Evolutionary conservation across 2,888 invertebrate species (phyloP).

Genomic region (Athripsodes cinereus): DNA sequence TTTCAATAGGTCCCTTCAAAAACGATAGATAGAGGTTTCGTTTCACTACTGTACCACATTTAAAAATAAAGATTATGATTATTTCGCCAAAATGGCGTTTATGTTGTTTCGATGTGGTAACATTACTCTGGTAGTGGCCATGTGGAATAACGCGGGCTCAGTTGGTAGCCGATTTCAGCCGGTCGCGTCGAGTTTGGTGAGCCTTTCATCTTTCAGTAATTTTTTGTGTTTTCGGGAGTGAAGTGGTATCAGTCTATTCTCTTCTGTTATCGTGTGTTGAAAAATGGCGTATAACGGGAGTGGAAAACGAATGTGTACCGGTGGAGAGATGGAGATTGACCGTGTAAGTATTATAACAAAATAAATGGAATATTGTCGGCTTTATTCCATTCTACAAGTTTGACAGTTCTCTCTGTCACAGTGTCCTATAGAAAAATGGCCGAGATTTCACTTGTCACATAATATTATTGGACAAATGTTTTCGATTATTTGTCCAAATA

Average conservation of each 20-base stretch:
- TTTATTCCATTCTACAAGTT: not conserved
- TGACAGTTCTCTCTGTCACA: slow-evolving; percentile 6
- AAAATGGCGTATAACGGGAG: slow-evolving; percentile 68
- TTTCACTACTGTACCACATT: too few relatives aligned
- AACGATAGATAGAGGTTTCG: too few relatives aligned
- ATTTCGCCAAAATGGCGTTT: too few relatives aligned
- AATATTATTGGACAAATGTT: not conserved
- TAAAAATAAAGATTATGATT: too few relatives aligned
- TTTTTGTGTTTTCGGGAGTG: slow-evolving; percentile 11
- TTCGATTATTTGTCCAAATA: not conserved
- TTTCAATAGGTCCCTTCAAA: too few relatives aligned
- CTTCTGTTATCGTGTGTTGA: slow-evolving; percentile 12
- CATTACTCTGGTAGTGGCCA: slow-evolving; percentile 6
- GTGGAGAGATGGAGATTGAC: slow-evolving; percentile 48
- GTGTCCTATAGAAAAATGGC: slow-evolving; percentile 16
- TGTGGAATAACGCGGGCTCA: slow-evolving; percentile 21
- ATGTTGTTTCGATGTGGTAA: not conserved
- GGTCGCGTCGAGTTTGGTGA: slow-evolving; percentile 7
- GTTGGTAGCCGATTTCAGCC: slow-evolving; percentile 17
- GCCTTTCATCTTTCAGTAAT: slow-evolving; percentile 12
- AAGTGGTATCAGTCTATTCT: not conserved
- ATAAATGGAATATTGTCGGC: not conserved
- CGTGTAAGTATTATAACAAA: slow-evolving; percentile 38
- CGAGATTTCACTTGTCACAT: slow-evolving; percentile 5
- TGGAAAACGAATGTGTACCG: slow-evolving; percentile 53